Conservation (phyloP, 2,888 invertebrate species). For the Netelia virgata region DNA sequence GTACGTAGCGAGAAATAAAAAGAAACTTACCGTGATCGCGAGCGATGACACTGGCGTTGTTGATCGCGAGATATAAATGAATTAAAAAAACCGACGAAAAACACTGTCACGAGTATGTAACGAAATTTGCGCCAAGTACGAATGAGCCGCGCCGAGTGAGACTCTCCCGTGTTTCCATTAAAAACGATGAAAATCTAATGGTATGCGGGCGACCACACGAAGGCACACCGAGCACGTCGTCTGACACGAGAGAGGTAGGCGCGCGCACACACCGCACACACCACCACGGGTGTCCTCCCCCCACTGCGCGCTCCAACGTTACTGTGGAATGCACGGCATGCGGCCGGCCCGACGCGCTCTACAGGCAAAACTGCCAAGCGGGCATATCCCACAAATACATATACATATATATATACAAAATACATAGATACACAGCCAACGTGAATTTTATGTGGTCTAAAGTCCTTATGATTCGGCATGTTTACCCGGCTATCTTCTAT, state of each 20-base stretch:
- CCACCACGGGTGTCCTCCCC: conserved; percentile 52
- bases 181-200: conserved; percentile 82
- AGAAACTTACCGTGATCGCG: conserved; percentile 18
- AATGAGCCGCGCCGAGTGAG: not conserved
- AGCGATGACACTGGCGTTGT: conserved; percentile 51
- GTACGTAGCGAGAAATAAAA: not conserved
- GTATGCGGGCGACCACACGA: conserved; percentile 81
- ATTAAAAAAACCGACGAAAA: not conserved
- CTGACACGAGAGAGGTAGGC: conserved; percentile 79
- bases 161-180: conserved; percentile 77
- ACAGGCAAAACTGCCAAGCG: conserved; percentile 79
- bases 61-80: not conserved
- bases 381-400: conserved; percentile 57
- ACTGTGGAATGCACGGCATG: conserved; percentile 83
- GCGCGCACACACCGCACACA: conserved; percentile 57
- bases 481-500: conserved; percentile 9
- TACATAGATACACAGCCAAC: conserved; percentile 49
- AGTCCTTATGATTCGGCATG: conserved; percentile 43
- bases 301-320: conserved; percentile 44
- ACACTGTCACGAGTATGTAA: conserved; percentile 5
- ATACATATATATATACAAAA: conserved; percentile 5
- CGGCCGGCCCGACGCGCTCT: conserved; percentile 75
- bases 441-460: conserved; percentile 67
- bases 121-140: not conserved
- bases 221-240: conserved; percentile 75